Evolutionary conservation across 2,888 invertebrate genomes (phyloP).

Genomic region (Chalcis sispes): DNA sequence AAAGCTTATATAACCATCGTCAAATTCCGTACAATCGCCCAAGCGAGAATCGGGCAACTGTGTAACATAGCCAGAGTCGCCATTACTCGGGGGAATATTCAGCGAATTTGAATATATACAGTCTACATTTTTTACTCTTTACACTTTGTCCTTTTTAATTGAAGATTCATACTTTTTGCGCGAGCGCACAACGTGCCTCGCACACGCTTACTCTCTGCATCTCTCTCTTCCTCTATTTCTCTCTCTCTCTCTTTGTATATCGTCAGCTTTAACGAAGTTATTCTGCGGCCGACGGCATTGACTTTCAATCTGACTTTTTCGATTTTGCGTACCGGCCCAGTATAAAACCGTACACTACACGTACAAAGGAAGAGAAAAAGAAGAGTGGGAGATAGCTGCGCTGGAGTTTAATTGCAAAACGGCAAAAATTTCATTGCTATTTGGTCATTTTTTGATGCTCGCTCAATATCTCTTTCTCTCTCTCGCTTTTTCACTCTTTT

Average conservation of each 20-base stretch:
- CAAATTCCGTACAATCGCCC: slow-evolving; percentile 5
- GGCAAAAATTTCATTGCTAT: slow-evolving; percentile 54
- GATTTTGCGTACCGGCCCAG: slow-evolving; percentile 42
- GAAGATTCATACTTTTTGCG: slow-evolving; percentile 45
- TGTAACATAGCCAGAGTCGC: not conserved
- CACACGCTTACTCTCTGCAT: no score
- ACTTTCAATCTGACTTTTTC: slow-evolving; percentile 57
- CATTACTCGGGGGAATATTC: slow-evolving; percentile 46
- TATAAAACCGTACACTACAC: no score
- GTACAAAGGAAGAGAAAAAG: slow-evolving; percentile 7
- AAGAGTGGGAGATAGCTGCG: no score
- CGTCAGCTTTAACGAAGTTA: slow-evolving; percentile 45
- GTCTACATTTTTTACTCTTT: slow-evolving; percentile 36
- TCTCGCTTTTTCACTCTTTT: no score
- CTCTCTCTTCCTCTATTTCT: not conserved
- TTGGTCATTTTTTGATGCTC: slow-evolving; percentile 51
- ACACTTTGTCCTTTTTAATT: slow-evolving; percentile 44
- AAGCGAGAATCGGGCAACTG: not conserved
- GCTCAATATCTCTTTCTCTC: no score
- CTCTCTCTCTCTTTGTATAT: not conserved
- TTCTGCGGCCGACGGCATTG: slow-evolving; percentile 41
- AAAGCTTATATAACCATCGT: slow-evolving; percentile 7
- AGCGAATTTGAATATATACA: slow-evolving; percentile 55
- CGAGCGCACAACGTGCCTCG: no score
- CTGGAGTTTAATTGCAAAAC: slow-evolving; percentile 55